Conservation (phyloP, 2,113 vertebrate species). For the Empidonax traillii region DNA sequence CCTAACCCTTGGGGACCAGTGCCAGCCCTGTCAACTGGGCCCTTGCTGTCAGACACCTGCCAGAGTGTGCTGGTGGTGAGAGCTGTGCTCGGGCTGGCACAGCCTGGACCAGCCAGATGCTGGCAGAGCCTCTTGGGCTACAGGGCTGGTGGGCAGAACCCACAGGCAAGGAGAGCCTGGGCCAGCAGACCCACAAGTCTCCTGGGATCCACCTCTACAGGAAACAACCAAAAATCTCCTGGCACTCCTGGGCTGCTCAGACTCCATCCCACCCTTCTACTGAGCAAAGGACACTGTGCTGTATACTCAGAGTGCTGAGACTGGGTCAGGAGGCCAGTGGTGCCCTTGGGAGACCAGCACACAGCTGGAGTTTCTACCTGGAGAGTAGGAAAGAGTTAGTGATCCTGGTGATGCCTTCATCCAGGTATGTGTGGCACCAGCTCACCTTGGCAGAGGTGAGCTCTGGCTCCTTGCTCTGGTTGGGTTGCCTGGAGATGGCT, state of each 20-base stretch:
- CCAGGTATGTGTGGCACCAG: conserved; percentile 3
- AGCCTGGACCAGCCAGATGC: background rate
- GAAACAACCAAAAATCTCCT: background rate
- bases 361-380: fast-evolving
- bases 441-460: background rate
- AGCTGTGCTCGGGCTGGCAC: background rate
- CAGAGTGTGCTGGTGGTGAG: background rate
- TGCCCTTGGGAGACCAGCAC: background rate
- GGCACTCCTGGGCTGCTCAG: background rate
- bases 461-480: background rate
- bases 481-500: background rate
- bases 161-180: background rate
- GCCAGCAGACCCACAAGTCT: background rate
- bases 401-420: background rate
- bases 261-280: background rate
- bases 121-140: background rate
- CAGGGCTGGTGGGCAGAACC: background rate
- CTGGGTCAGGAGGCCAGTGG: background rate
- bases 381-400: background rate
- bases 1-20: background rate
- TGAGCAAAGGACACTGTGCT: background rate
- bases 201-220: background rate
- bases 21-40: background rate
- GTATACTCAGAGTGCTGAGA: background rate
- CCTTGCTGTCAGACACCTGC: background rate